phyloP scores from a whole-genome alignment of 2,888 invertebrate species.

The Drosophila hamatofila region DNA sequence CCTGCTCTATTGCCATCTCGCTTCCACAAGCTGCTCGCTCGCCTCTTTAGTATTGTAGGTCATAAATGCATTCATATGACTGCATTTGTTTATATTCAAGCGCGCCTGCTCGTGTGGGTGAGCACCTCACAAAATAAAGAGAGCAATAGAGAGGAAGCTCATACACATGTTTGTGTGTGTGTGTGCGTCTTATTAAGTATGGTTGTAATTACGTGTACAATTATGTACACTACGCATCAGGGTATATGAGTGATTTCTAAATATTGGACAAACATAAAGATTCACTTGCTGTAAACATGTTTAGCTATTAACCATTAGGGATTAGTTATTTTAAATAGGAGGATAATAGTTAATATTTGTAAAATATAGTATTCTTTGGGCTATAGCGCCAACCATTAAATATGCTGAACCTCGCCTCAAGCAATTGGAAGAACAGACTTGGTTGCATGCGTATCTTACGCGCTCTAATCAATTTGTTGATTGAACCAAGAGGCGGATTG shows the following conservation, averaged over 20 bases:
- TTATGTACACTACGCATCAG: conserved; percentile 34
- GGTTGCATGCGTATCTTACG: background rate
- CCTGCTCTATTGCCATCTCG: conserved; percentile 37
- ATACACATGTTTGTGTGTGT: background rate
- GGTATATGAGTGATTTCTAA: conserved; percentile 2
- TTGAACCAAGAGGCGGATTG: background rate
- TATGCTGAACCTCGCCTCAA: too few species aligned
- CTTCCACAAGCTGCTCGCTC: conserved; percentile 25
- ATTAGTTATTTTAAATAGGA: background rate
- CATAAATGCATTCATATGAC: conserved; percentile 77
- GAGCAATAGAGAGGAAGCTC: background rate
- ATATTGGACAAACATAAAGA: background rate
- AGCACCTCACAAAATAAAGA: background rate
- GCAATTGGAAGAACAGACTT: background rate
- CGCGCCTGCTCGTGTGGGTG: conserved; percentile 12
- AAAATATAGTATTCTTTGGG: too few species aligned
- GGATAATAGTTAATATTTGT: too few species aligned
- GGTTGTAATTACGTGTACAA: conserved; percentile 43
- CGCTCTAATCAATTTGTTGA: background rate
- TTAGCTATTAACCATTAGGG: background rate
- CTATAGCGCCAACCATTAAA: background rate
- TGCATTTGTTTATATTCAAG: conserved; percentile 56
- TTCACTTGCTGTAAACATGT: background rate
- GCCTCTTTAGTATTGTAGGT: conserved; percentile 71
- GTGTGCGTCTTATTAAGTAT: background rate